Evolutionary conservation across 2,888 invertebrate species (phyloP).

Genomic region (Dendrolimus pini): DNA sequence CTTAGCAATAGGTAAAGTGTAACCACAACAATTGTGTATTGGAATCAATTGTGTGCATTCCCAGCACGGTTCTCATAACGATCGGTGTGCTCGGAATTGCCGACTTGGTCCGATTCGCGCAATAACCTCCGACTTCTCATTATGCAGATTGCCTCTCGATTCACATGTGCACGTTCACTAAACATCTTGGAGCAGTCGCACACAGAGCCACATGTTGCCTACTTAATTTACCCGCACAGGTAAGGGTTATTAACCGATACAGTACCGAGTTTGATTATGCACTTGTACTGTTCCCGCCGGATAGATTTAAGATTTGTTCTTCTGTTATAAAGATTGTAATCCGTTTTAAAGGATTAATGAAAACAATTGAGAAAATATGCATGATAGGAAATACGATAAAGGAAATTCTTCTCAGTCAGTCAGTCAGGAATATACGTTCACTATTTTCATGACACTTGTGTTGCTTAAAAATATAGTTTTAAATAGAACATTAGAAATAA

Average conservation of each 20-base stretch:
- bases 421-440: no score
- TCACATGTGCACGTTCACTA: slow-evolving; percentile 53
- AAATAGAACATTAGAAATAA: no score
- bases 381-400: no score
- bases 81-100: slow-evolving; percentile 60
- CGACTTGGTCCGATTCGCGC: slow-evolving; percentile 54
- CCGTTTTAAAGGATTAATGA: no score
- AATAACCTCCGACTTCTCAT: slow-evolving; percentile 65
- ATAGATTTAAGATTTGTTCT: no score
- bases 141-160: slow-evolving; percentile 64
- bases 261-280: background rate
- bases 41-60: slow-evolving; percentile 45
- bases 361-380: no score
- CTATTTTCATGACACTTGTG: no score
- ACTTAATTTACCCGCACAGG: background rate
- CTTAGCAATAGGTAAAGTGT: background rate
- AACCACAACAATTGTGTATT: slow-evolving; percentile 5
- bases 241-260: background rate
- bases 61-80: slow-evolving; percentile 44
- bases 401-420: no score
- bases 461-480: no score
- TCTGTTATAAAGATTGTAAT: no score
- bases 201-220: background rate
- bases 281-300: background rate
- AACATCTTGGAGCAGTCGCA: slow-evolving; percentile 29